Base-by-base conservation (phyloP, 2,888 invertebrate genomes). In the Stenchaetothrips biformis region DNA sequence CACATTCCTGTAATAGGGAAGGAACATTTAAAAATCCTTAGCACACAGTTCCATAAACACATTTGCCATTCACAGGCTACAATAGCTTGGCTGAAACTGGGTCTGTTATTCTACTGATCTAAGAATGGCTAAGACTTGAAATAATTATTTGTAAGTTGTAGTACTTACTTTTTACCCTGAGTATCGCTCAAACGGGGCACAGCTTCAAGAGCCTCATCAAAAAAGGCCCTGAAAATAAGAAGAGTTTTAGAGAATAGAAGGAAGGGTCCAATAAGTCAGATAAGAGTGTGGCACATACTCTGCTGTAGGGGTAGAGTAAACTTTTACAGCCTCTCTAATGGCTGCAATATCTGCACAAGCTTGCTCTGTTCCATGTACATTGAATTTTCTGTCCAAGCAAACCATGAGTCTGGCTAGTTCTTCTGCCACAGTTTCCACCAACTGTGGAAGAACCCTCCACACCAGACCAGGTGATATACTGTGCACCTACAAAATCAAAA, bases 351-450 rank as follows among this genome's bases (percentile, higher is more conserved):
- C 97, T 9, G 95, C 91, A 62, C 92, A 90, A 37, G 96, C 96
- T 88, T 95, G 94, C 85, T 93, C 90, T 79, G 92, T 92, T 78
- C 94, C 93, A 81, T 91, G 89, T 83, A 89, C 89, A 85, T 91
- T 92, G 84, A 93, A 93, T 82, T 90, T 89, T 3, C 85, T 83
- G 82, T 89, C 89, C 16, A 94, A 93, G 86, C 95, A 94, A 62
- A 93, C 92, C 89, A 96, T 94, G 16, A 98, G 90, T 16, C 98
- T 90, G 77, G 95, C 93, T 82, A 98, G 88, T 88, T 98, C 98
- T 88, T 98, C 97, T 83, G 95, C 94, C 81, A 98, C 95, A 0
- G 95, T 95, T 89, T 97, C 95, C 78, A 97, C 93, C 83, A 98
- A 94, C 84, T 93, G 92, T 25, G 92, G 91, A 78, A 92, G 85